Conservation (phyloP, 1,140 invertebrate species). For the Dermatophagoides farinae region DNA sequence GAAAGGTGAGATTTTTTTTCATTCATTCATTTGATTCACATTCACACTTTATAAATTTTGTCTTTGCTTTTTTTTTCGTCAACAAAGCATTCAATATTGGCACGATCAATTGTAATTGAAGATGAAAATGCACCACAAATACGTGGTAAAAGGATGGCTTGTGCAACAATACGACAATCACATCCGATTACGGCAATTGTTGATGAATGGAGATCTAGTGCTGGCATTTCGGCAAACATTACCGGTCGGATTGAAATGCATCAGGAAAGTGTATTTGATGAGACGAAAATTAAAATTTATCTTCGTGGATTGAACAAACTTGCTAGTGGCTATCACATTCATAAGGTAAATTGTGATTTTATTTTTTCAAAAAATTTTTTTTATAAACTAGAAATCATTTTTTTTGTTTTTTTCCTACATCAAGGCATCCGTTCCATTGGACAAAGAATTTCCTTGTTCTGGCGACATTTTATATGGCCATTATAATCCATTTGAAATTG, state of each 20-base stretch:
- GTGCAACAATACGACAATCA: conserved; percentile 35
- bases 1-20: conserved; percentile 30
- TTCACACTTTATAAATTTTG: neutral
- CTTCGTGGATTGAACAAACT: conserved; percentile 46
- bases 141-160: conserved; percentile 62
- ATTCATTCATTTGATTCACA: conserved; percentile 10
- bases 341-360: conserved; percentile 37
- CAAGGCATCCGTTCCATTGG: conserved; percentile 55
- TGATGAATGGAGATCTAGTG: conserved; percentile 29
- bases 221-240: conserved; percentile 33
- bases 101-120: conserved; percentile 64
- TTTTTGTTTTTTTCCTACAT: no score
- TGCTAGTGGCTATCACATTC: conserved; percentile 54
- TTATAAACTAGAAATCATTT: conserved; percentile 5
- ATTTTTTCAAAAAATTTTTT: neutral
- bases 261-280: conserved; percentile 59
- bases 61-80: neutral
- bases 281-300: conserved; percentile 52
- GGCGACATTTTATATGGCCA: conserved; percentile 50
- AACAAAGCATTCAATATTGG: conserved; percentile 21
- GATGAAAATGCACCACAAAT: conserved; percentile 67
- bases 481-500: conserved; percentile 57
- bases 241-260: conserved; percentile 26
- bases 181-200: conserved; percentile 20
- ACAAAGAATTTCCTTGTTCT: conserved; percentile 70